Evolutionary conservation across 1,140 invertebrate species (phyloP), one percentile per base, ranked within the genome.

Genomic region (Atta texana): DNA sequence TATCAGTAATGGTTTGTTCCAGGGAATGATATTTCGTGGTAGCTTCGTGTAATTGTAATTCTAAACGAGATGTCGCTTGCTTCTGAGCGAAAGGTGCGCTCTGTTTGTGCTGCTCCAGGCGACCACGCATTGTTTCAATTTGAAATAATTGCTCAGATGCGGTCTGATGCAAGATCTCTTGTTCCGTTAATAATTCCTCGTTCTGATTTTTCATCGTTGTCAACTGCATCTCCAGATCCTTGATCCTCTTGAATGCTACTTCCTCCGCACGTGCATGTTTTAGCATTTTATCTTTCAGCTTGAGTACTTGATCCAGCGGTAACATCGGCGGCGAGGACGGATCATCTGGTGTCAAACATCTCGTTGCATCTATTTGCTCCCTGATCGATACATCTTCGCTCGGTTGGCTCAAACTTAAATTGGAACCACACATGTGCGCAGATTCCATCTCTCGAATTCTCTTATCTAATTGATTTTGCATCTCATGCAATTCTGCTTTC

Each of bases 351-450:
- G 94, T 94, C 0, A 92, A 89, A 81, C 93, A 95, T 16, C 94
- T 92, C 0, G 93, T 77, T 2, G 94, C 94, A 5, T 94, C 94
- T 74, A 96, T 96, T 89, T 96, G 95, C 91, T 97, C 97, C 82
- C 96, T 96, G 3, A 97, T 95, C 0, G 97, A 98, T 55, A 98
- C 96, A 92, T 98, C 97, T 93, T 98, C 97, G 86, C 97, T 97
- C 28, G 97, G 97, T 57, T 97, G 97, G 87, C 97, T 97, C 84
- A 97, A 96, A 87, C 94, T 95, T 94, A 96, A 61, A 95, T 96
- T 93, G 90, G 95, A 90, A 93, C 96, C 91, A 95, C 96, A 95
- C 64, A 95, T 94, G 24, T 97, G 97, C n/a, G 97, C 88, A 1
- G 96, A 95, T 94, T 98, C 97, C 39, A 98, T 90, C 53, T 96